Evolutionary conservation across 2,797 vertebrate genomes (phyloP).

Genomic region (Petrocephalus schoutedeni): DNA sequence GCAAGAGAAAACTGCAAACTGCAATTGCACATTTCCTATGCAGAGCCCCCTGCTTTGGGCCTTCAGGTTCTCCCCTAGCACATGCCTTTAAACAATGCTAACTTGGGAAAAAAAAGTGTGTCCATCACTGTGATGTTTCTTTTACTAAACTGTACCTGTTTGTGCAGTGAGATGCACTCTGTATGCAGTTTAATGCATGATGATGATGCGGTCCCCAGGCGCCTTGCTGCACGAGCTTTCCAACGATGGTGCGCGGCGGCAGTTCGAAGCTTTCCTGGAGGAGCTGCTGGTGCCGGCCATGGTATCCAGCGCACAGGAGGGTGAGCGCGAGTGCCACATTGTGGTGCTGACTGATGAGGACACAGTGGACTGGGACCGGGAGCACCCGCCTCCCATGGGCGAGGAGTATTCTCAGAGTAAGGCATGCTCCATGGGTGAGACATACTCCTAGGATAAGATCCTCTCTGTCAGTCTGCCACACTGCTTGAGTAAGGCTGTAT

Average conservation of each 20-base stretch:
- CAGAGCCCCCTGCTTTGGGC: background rate
- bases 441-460: background rate
- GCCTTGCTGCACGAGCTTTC: slow-evolving; percentile 73
- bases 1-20: background rate
- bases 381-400: slow-evolving; percentile 72
- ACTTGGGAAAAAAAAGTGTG: background rate
- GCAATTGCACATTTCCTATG: background rate
- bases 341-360: slow-evolving; percentile 71
- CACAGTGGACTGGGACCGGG: slow-evolving; percentile 73
- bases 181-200: background rate
- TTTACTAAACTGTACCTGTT: background rate
- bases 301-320: slow-evolving; percentile 69
- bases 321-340: slow-evolving; percentile 71
- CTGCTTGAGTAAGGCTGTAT: background rate
- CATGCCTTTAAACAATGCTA: background rate
- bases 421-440: slow-evolving; percentile 26
- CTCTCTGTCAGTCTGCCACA: background rate
- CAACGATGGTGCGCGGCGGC: slow-evolving; percentile 70
- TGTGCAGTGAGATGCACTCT: background rate
- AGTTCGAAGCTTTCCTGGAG: slow-evolving; percentile 70
- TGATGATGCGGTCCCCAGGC: slow-evolving; percentile 43
- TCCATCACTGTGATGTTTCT: background rate
- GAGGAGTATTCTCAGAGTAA: slow-evolving; percentile 75
- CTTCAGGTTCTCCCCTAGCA: background rate
- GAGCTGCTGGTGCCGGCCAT: slow-evolving; percentile 71